Conservation (phyloP, 2,797 vertebrate species). For the Chelmon rostratus region DNA sequence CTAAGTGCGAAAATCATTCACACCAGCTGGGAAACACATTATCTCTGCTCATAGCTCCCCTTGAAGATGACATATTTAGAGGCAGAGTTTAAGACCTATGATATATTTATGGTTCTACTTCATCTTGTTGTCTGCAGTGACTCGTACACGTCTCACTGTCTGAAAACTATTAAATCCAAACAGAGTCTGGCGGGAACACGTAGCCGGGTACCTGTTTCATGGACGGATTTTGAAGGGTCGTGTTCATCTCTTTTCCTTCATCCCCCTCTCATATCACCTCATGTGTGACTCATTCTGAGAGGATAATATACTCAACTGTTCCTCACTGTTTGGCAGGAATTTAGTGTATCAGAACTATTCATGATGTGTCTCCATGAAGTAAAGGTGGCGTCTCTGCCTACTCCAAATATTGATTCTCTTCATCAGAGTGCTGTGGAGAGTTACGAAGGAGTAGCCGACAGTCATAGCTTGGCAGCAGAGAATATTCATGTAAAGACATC, state of each 20-base stretch:
- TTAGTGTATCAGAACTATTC: slow-evolving; percentile 52
- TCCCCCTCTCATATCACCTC: slow-evolving; percentile 4
- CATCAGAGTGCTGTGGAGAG: slow-evolving; percentile 44
- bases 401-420: slow-evolving; percentile 65
- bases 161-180: slow-evolving; percentile 13
- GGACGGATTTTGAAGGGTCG: not conserved
- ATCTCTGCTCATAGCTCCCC: slow-evolving; percentile 4
- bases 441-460: slow-evolving; percentile 27
- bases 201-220: not conserved
- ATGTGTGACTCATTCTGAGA: slow-evolving; percentile 35
- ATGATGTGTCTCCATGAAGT: slow-evolving; percentile 54
- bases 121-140: not conserved
- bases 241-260: slow-evolving; percentile 19
- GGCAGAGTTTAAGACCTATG: not conserved
- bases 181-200: slow-evolving; percentile 9
- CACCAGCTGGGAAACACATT: not conserved
- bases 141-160: not conserved
- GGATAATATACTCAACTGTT: slow-evolving; percentile 25
- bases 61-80: slow-evolving; percentile 12
- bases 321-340: slow-evolving; percentile 19
- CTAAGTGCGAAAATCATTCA: slow-evolving; percentile 4
- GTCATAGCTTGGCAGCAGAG: slow-evolving; percentile 33
- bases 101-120: not conserved
- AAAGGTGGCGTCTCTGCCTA: slow-evolving; percentile 57
- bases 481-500: slow-evolving; percentile 29